phyloP scores from a whole-genome alignment of 2,888 invertebrate genomes.

The Gandaritis pyraliata region DNA sequence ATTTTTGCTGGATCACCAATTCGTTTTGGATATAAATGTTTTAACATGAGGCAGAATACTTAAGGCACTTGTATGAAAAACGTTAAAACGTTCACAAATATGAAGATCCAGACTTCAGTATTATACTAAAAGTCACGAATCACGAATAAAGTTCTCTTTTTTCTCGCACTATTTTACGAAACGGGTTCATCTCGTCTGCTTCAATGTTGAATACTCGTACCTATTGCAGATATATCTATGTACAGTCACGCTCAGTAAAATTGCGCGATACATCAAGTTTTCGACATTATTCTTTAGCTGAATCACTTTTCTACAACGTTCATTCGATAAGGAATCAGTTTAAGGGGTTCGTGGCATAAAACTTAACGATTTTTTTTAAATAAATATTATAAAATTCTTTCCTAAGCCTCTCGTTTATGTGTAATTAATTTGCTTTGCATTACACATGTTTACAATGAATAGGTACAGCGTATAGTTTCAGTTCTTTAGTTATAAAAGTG shows the following conservation, averaged over 20 bases:
- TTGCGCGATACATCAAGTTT: slow-evolving; percentile 10
- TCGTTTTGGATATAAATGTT: too few species aligned
- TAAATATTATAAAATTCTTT: too few species aligned
- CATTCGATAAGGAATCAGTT: not conserved
- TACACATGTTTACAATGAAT: too few species aligned
- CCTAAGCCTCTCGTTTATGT: not conserved
- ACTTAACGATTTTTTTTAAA: not conserved
- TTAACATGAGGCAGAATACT: too few species aligned
- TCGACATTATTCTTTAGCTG: slow-evolving; percentile 3
- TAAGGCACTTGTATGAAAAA: not conserved
- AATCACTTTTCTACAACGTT: not conserved
- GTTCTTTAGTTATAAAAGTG: not conserved
- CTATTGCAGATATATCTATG: slow-evolving; percentile 8
- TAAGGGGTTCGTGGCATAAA: too few species aligned
- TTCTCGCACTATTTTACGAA: slow-evolving; percentile 18
- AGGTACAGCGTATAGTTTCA: too few species aligned
- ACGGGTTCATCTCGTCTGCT: slow-evolving; percentile 8
- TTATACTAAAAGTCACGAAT: not conserved
- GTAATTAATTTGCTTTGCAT: too few species aligned
- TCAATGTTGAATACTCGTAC: slow-evolving; percentile 15
- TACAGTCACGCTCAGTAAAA: slow-evolving; percentile 18
- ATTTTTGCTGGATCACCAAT: too few species aligned
- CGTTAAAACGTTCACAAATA: not conserved
- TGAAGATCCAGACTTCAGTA: slow-evolving; percentile 11
- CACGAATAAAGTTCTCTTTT: slow-evolving; percentile 5